Evolutionary conservation across 2,888 invertebrate genomes (phyloP).

Genomic region (Polydrusus tereticollis): DNA sequence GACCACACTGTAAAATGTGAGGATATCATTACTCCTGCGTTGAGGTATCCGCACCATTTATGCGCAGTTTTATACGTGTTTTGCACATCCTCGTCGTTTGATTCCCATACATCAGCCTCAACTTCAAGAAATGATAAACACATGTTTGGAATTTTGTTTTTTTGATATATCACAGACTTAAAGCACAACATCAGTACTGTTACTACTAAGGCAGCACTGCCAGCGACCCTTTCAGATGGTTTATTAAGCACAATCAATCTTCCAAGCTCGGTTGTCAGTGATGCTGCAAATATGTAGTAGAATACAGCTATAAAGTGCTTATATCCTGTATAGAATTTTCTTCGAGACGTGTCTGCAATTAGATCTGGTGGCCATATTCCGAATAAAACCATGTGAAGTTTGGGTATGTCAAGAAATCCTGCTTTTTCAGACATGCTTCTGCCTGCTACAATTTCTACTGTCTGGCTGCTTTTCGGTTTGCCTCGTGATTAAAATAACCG

Average conservation of each 20-base stretch:
- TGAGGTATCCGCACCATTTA: not conserved
- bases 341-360: not conserved
- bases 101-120: not conserved
- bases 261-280: not conserved
- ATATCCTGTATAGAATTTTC: not conserved
- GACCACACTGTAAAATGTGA: not conserved
- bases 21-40: not conserved
- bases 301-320: not conserved
- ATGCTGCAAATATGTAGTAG: not conserved
- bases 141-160: slow-evolving; percentile 7
- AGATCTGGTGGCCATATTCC: slow-evolving; percentile 14
- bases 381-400: not conserved
- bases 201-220: slow-evolving; percentile 1
- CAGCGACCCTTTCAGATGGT: not conserved
- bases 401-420: slow-evolving; percentile 2
- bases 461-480: not conserved
- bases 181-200: not conserved
- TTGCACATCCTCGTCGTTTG: slow-evolving; percentile 1
- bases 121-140: not conserved
- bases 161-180: not conserved
- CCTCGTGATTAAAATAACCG: not conserved
- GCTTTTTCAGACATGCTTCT: not conserved
- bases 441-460: not conserved
- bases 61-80: not conserved
- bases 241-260: not conserved